phyloP scores from a whole-genome alignment of 1,140 invertebrate genomes.

The Tachypleus tridentatus region DNA sequence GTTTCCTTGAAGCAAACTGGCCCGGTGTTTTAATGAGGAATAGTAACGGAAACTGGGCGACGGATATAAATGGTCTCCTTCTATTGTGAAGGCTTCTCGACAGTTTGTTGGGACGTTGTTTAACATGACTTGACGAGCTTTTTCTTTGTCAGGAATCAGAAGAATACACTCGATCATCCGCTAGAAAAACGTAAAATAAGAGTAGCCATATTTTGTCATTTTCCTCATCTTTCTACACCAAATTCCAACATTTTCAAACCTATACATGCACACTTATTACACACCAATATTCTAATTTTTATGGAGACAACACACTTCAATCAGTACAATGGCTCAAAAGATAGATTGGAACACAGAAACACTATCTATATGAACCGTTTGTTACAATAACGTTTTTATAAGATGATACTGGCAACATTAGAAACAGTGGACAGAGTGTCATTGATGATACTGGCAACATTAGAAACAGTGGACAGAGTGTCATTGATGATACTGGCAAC shows the following conservation, averaged over 20 bases:
- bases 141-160: conserved; percentile 29
- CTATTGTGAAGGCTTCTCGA: conserved; percentile 21
- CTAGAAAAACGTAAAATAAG: not conserved
- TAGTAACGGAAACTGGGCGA: conserved; percentile 9
- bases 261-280: not conserved
- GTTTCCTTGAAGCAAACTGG: conserved; percentile 21
- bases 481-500: too few relatives aligned
- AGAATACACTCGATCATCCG: conserved; percentile 31
- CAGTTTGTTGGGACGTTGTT: conserved; percentile 23
- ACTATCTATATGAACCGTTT: too few relatives aligned
- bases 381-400: too few relatives aligned
- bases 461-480: too few relatives aligned
- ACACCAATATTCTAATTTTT: too few relatives aligned
- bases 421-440: too few relatives aligned
- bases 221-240: not conserved
- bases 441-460: too few relatives aligned
- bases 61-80: conserved; percentile 16
- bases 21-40: conserved; percentile 22
- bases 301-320: too few relatives aligned
- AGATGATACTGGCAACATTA: too few relatives aligned
- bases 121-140: conserved; percentile 32
- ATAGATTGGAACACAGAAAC: too few relatives aligned
- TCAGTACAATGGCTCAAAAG: too few relatives aligned
- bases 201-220: not conserved
- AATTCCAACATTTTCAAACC: not conserved